Percentiles rank a stretch among this genome's conserved stretches.
phyloP scores from a whole-genome alignment of 2,888 invertebrate species.

The Dinocampus coccinellae region DNA sequence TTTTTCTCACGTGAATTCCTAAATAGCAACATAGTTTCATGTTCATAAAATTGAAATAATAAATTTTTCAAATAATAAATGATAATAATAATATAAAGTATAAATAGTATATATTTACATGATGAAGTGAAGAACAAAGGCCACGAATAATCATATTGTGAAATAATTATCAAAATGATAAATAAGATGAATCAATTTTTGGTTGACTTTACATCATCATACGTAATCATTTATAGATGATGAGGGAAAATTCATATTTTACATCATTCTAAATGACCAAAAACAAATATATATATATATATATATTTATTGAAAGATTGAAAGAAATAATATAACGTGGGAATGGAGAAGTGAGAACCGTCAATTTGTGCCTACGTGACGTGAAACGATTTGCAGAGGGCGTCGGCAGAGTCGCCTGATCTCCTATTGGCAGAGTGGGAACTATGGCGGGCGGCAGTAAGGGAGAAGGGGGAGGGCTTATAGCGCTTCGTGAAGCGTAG shows the following conservation, averaged over 20 bases:
- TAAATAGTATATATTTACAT: too few species aligned
- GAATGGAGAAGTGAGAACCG: constrained; percentile 35
- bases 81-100: too few species aligned
- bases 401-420: constrained; percentile 56
- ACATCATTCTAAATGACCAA: too few species aligned
- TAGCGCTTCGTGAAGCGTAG: constrained; percentile 14
- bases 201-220: background rate
- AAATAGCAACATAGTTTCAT: too few species aligned
- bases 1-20: too few species aligned
- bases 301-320: background rate
- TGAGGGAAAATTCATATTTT: too few species aligned
- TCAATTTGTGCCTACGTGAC: constrained; percentile 57
- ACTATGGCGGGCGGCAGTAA: constrained; percentile 23
- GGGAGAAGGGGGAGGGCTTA: constrained; percentile 23
- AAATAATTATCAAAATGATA: too few species aligned
- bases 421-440: constrained; percentile 9
- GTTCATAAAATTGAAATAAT: too few species aligned
- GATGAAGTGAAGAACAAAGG: too few species aligned
- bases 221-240: background rate
- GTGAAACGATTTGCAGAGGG: constrained; percentile 51
- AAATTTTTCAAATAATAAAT: too few species aligned
- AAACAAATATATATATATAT: too few species aligned
- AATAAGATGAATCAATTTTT: background rate
- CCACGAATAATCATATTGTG: too few species aligned
- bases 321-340: background rate